These are phyloP conservation scores for Orthosia gothica DNA, from an alignment of 2,888 invertebrate genomes.

Conservation along the genomic window DNA sequence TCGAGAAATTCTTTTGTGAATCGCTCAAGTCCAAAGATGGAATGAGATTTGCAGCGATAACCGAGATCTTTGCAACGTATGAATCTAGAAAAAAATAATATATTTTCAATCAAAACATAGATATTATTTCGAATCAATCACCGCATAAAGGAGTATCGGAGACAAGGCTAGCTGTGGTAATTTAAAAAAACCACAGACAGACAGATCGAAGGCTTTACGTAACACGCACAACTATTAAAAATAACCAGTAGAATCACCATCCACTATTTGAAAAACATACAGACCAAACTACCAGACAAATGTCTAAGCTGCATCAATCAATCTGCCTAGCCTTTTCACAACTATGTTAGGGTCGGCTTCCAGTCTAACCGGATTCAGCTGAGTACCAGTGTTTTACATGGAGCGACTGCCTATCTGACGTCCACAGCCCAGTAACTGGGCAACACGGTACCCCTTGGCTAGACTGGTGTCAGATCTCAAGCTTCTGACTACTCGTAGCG, in stretches of 20 bases:
- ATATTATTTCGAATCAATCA: slow-evolving; percentile 26
- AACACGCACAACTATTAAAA: slow-evolving; percentile 33
- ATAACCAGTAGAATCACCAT: background rate
- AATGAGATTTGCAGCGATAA: slow-evolving; percentile 38
- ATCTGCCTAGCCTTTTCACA: too few relatives aligned
- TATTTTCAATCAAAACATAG: slow-evolving; percentile 17
- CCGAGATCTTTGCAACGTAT: slow-evolving; percentile 3
- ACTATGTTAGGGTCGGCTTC: too few relatives aligned
- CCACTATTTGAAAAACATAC: background rate
- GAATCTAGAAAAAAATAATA: slow-evolving; percentile 16
- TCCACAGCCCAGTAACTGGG: too few relatives aligned
- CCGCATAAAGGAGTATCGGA: slow-evolving; percentile 19
- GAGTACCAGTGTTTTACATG: too few relatives aligned
- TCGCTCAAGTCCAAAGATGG: slow-evolving; percentile 43
- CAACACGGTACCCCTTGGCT: too few relatives aligned
- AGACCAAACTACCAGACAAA: background rate
- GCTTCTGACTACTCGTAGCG: too few relatives aligned
- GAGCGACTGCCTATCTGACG: too few relatives aligned
- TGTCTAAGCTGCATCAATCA: too few relatives aligned
- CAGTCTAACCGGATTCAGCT: too few relatives aligned
- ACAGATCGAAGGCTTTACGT: slow-evolving; percentile 30
- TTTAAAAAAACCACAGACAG: slow-evolving; percentile 30
- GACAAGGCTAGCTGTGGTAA: slow-evolving; percentile 39
- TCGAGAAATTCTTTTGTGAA: slow-evolving; percentile 60
- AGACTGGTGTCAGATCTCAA: too few relatives aligned